Evolutionary conservation across 2,888 invertebrate species (phyloP), one percentile per base, ranked within the genome.

Genomic region (Volucella inflata): DNA sequence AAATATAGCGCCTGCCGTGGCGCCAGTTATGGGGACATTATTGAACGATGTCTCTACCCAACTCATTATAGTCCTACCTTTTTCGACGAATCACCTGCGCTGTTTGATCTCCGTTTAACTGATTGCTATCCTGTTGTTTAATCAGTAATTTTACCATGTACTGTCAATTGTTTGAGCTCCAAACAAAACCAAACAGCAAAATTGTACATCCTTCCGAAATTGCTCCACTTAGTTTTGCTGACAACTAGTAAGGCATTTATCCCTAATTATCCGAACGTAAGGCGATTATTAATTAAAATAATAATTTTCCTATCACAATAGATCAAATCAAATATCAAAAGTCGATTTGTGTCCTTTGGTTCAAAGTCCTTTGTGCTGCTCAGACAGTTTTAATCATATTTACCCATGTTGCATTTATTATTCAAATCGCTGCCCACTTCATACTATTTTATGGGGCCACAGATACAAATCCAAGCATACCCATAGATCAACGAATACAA

Each of bases 381-480:
- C 9, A 36, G 51, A 53, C 14, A n/a, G 16, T 44, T 67, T 77
- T 55, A 71, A 71, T 77, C 50, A 65, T 67, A 77, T 64, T 48
- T 36, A 38, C 14, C 42, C 16, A 50, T 64, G 71, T 42, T 71
- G 48, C 77, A 71, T 72, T 82, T 48, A 77, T 77, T 82, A 77
- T 77, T 71, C 71, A 82, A 77, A 82, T 70, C 64, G 70, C 40
- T 76, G 62, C 51, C 48, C 51, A 72, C 60, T 53, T 74, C 48
- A 55, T 17, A 42, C 50, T 62, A 70, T 46, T 81, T 64, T 68
- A 76, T 76, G 70, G 9, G 30, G 44, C 9, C 12, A 1, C 44
- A 14, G 16, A 21, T 36, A 46, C 12, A 12, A 11, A 36, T 10
- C 21, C 14, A 40, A 30, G 16, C 21, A 55, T 48, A 57, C 14